These are phyloP conservation scores for Argyrosomus regius DNA, from an alignment of 2,797 vertebrate species.

Conservation along the genomic window DNA sequence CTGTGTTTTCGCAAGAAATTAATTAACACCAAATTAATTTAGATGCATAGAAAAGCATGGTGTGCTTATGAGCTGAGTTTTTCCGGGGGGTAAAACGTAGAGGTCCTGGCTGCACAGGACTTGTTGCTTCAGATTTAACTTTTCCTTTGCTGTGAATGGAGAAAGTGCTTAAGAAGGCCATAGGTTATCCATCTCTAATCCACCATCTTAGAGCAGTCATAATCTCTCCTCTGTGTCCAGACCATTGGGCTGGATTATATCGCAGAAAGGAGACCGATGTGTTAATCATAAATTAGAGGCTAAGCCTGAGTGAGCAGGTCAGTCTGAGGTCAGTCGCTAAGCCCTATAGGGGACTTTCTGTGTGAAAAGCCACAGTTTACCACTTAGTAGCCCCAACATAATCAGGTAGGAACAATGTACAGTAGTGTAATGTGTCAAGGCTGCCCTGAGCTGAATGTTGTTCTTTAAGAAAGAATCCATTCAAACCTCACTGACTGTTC, in stretches of 20 bases:
- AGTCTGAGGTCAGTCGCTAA: constrained; percentile 71
- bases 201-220: constrained; percentile 66
- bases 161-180: constrained; percentile 63
- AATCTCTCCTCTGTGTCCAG: constrained; percentile 73
- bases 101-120: neutral
- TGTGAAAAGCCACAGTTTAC: constrained; percentile 76
- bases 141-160: constrained; percentile 33
- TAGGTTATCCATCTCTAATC: constrained; percentile 71
- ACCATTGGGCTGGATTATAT: constrained; percentile 76
- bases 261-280: constrained; percentile 72
- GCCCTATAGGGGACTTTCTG: constrained; percentile 56
- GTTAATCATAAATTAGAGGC: constrained; percentile 81
- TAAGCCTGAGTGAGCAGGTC: constrained; percentile 75
- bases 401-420: constrained; percentile 73
- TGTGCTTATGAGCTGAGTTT: neutral
- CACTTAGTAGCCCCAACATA: constrained; percentile 60
- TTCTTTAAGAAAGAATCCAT: constrained; percentile 64
- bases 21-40: neutral
- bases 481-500: constrained; percentile 41
- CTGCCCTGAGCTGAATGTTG: constrained; percentile 38
- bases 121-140: constrained; percentile 33
- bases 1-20: constrained; percentile 19
- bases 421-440: constrained; percentile 61
- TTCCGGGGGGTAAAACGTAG: neutral
- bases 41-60: neutral